Evolutionary conservation across 2,113 vertebrate species (phyloP).

Genomic region (Azemiops feae): DNA sequence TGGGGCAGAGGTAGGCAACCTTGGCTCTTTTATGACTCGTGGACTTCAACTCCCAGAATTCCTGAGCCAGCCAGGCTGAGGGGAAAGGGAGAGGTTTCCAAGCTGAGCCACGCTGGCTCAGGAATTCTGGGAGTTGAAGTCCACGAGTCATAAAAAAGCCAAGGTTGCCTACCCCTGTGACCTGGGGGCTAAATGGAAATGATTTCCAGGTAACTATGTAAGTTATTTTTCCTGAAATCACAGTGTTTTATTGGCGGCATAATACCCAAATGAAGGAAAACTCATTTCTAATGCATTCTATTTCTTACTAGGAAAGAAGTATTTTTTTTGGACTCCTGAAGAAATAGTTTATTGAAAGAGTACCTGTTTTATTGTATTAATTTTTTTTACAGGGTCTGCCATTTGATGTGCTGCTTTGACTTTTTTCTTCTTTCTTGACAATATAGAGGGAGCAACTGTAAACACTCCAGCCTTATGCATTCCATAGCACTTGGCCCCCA

Average conservation of each 20-base stretch:
- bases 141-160: too few species aligned
- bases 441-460: neutral
- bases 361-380: neutral
- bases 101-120: too few species aligned
- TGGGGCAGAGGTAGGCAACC: too few species aligned
- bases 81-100: too few species aligned
- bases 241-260: neutral
- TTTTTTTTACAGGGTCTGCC: neutral
- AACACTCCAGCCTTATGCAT: neutral
- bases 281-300: neutral
- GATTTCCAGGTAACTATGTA: neutral
- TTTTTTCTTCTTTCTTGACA: neutral
- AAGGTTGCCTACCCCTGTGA: too few species aligned
- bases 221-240: neutral
- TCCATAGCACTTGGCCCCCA: neutral
- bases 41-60: too few species aligned
- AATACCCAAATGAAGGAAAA: neutral
- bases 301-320: neutral
- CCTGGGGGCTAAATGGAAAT: neutral
- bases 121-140: too few species aligned
- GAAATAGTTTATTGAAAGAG: neutral
- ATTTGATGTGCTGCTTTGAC: neutral
- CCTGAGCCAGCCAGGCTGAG: too few species aligned
- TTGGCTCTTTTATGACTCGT: too few species aligned
- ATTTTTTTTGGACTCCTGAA: neutral